phyloP scores from a whole-genome alignment of 2,888 invertebrate genomes.

The Drosophila villosipedis region DNA sequence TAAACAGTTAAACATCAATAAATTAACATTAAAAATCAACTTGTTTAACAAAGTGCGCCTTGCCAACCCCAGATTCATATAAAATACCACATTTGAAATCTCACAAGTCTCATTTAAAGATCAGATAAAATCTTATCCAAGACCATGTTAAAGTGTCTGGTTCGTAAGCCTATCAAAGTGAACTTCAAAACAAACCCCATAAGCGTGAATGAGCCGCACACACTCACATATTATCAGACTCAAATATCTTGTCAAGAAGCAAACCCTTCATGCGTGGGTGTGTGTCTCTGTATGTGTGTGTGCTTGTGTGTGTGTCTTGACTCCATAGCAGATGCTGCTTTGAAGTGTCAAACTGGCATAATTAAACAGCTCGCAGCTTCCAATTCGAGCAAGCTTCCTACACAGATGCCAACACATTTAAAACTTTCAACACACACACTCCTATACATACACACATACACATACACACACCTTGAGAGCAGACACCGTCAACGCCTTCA shows the following conservation, averaged over 20 bases:
- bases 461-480: conserved; percentile 71
- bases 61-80: neutral
- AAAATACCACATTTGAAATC: neutral
- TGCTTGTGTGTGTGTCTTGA: conserved; percentile 19
- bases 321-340: conserved; percentile 67
- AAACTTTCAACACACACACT: conserved; percentile 35
- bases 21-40: neutral
- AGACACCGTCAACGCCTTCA: conserved; percentile 37
- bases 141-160: conserved; percentile 32
- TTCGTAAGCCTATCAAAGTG: conserved; percentile 20
- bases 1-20: neutral
- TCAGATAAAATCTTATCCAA: conserved; percentile 6
- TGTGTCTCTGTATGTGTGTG: neutral
- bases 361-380: conserved; percentile 69
- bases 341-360: conserved; percentile 83
- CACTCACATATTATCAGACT: conserved; percentile 25
- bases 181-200: conserved; percentile 12
- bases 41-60: neutral
- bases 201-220: neutral
- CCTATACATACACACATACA: conserved; percentile 51
- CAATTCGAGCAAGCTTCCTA: conserved; percentile 11
- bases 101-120: neutral
- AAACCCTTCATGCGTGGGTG: conserved; percentile 32
- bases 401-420: conserved; percentile 25
- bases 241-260: conserved; percentile 22